A percentile compares a stretch with the other conserved stretches of the same genome.
Conservation (phyloP, 2,797 vertebrate genomes). For the Semaprochilodus insignis region DNA sequence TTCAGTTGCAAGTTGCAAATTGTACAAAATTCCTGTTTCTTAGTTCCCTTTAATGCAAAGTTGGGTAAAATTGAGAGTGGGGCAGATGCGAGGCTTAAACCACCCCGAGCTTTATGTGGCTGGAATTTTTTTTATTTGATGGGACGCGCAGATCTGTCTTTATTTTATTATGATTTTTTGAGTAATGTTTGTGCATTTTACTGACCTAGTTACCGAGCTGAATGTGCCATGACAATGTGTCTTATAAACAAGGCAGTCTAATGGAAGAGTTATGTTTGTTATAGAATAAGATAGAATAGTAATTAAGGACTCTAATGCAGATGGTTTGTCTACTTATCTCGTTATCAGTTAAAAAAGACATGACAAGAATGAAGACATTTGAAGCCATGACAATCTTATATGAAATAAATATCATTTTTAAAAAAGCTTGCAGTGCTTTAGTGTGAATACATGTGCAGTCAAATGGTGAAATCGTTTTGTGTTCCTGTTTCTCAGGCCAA, state of each 20-base stretch:
- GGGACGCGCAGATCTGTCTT: not conserved
- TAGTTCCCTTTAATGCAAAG: not conserved
- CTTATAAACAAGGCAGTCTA: not conserved
- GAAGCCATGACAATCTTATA: conserved; percentile 12
- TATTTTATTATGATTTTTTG: conserved; percentile 21
- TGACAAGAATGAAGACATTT: no score
- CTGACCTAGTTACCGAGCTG: not conserved
- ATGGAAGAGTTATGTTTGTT: not conserved
- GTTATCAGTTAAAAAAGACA: not conserved
- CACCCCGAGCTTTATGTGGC: not conserved
- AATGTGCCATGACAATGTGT: not conserved
- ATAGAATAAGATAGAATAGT: not conserved
- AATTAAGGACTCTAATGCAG: not conserved
- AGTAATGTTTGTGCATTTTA: not conserved
- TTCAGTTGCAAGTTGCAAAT: not conserved
- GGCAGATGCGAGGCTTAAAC: not conserved
- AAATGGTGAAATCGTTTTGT: not conserved
- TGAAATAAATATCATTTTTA: not conserved
- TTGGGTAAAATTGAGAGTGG: not conserved
- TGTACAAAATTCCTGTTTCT: not conserved
- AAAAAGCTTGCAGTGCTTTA: not conserved
- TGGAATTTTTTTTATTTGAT: conserved; percentile 22
- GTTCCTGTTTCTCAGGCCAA: not conserved
- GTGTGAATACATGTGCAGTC: not conserved
- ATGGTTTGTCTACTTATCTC: not conserved